Evolutionary conservation across 2,888 invertebrate genomes (phyloP), one percentile per base, ranked within the genome.

Genomic region (Rhaphigaster nebulosa): DNA sequence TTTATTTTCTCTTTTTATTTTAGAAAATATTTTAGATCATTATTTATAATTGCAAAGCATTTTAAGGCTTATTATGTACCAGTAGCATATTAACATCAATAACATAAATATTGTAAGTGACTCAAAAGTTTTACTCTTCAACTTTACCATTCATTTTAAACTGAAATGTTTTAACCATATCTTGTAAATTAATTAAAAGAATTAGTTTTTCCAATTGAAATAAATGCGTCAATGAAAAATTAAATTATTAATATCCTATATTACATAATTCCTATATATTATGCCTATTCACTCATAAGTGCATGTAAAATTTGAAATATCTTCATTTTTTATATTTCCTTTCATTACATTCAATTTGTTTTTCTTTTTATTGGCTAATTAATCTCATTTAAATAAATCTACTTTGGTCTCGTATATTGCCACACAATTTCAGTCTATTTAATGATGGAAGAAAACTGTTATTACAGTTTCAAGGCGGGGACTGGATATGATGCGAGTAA

Each of bases 401-500:
- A 38, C 70, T 76, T 18, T 76, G 70, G 70, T 38, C 70, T 76
- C 70, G 70, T 76, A 76, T 76, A 38, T 76, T 76, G 70, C 38
- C 70, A 34, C 5, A 76, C 26, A 70, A 76, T 76, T 34, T 76
- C 34, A 76, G 70, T 76, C 90, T n/a, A 54, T 65, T 50, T 84
- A 90, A 54, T 80, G 70, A 52, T 23, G 70, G 29, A 89, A 89
- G 54, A 38, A 60, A 89, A 56, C 60, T 89, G 89, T 45, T 87
- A 87, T 90, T 96, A 96, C 96, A 92, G 96, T 84, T 84, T 76
- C 96, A 91, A 96, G 98, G 92, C 95, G 98, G 92, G 96, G 97
- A 88, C 95, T 98, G 94, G 98, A 98, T 93, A 95, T 97, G 95
- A 95, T 96, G 94, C 95, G 98, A 93, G 98, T 98, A 88, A 95